Conservation (phyloP, 1,140 invertebrate genomes). For the Epicauta chinensis region DNA sequence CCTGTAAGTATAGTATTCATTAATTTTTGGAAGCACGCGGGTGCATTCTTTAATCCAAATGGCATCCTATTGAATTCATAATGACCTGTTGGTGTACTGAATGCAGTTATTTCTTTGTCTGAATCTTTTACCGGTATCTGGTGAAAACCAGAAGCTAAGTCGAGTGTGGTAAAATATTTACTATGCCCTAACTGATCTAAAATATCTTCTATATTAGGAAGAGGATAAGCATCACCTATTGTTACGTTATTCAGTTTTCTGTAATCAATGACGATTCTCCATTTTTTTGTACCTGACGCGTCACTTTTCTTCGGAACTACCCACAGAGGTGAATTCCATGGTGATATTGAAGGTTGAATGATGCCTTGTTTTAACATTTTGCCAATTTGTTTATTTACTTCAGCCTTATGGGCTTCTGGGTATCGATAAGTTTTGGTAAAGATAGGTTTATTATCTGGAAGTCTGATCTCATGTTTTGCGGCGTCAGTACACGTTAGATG, state of each 20-base stretch:
- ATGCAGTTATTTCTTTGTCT: not conserved
- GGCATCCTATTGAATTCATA: too few species aligned
- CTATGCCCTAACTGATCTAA: not conserved
- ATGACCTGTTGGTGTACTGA: not conserved
- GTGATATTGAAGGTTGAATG: slow-evolving; percentile 5
- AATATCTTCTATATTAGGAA: too few species aligned
- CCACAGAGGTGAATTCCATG: not conserved
- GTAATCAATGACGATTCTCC: not conserved
- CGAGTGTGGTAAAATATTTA: slow-evolving; percentile 9
- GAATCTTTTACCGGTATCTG: not conserved
- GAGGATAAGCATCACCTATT: not conserved
- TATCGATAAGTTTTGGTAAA: too few species aligned
- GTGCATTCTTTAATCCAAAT: too few species aligned
- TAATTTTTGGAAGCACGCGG: too few species aligned
- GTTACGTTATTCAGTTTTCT: slow-evolving; percentile 3
- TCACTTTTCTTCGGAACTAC: not conserved
- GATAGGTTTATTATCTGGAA: not conserved
- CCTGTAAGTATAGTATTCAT: too few species aligned
- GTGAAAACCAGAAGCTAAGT: slow-evolving; percentile 37
- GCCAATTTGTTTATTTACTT: slow-evolving; percentile 24
- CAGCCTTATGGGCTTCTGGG: slow-evolving; percentile 14
- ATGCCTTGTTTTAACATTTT: slow-evolving; percentile 21
- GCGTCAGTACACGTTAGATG: too few species aligned
- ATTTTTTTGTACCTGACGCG: not conserved
- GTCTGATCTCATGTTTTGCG: too few species aligned